Evolutionary conservation across 2,888 invertebrate genomes (phyloP), one percentile per base, ranked within the genome.

Genomic region (Ernsta delagoae): DNA sequence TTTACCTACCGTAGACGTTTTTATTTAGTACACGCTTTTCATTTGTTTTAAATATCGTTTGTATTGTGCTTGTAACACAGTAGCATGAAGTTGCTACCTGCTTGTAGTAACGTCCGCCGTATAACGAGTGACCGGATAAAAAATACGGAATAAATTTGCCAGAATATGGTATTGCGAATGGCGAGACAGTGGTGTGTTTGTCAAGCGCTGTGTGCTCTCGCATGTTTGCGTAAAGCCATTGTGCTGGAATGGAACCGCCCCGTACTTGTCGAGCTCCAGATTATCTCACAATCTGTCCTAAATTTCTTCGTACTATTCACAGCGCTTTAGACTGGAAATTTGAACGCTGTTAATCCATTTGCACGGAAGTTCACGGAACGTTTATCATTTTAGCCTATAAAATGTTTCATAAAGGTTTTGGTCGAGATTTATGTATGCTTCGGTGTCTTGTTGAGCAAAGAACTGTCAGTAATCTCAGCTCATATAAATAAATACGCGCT

Each of bases 171-270:
- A 85, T 85, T 84, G 84, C 84, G 83, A 76, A 79, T 80, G 77
- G 78, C 77, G 79, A 77, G 82, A 78, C 80, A 73, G 79, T 78
- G 76, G 70, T 74, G 74, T 86, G 80, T 88, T 86, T 87, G 83
- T 77, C 70, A 77, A 83, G 77, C 77, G 75, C 78, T 84, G 85
- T 86, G 87, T 85, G 84, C 79, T 80, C 79, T 79, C 82, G n/a
- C 81, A 73, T 88, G 83, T 89, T 88, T 89, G 86, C 80, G 74
- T 75, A 78, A 71, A 76, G 77, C 83, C 79, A 86, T 89, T 89
- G 85, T 89, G 77, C 80, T 81, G 83, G 48, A 64, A 70, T n/a
- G n/a, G 48, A 70, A 66, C 61, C 70, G 3, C 36, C 5, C 71
- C 68, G 75, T 71, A 59, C 65, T 65, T 48, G 59, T 39, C 65